Evolutionary conservation across 2,888 invertebrate genomes (phyloP).

Genomic region (Mayetiola destructor): DNA sequence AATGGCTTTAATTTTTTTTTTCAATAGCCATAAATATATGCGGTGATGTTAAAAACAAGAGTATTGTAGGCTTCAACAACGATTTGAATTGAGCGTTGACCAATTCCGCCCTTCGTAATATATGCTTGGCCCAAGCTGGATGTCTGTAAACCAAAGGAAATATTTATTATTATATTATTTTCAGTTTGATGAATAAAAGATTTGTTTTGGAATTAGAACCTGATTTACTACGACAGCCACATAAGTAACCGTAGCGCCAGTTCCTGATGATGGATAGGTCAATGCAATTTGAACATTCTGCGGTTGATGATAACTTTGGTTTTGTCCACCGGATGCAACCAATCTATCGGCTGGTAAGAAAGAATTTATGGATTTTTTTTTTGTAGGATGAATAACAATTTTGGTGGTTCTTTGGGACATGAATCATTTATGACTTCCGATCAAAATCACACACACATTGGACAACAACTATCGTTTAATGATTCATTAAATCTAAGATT

Average conservation of each 20-base stretch:
- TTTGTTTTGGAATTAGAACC: constrained; percentile 13
- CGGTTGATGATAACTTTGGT: constrained; percentile 17
- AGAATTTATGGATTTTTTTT: too few relatives aligned
- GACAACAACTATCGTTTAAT: too few relatives aligned
- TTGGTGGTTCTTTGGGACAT: too few relatives aligned
- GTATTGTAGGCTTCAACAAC: constrained; percentile 18
- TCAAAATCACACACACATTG: too few relatives aligned
- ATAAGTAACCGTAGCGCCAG: constrained; percentile 17
- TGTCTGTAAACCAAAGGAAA: constrained; percentile 16
- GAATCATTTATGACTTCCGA: too few relatives aligned
- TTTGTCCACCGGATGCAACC: constrained; percentile 16
- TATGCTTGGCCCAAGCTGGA: constrained; percentile 18
- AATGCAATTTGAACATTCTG: constrained; percentile 19
- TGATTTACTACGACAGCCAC: constrained; percentile 18
- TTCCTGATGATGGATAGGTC: constrained; percentile 18
- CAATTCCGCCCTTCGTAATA: constrained; percentile 18
- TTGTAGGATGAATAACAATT: too few relatives aligned
- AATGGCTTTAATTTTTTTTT: too few relatives aligned
- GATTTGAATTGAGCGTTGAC: constrained; percentile 18
- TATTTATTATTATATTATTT: neutral
- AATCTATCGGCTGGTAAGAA: constrained; percentile 17
- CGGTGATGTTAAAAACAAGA: constrained; percentile 16
- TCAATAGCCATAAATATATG: constrained; percentile 18
- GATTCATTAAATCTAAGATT: too few relatives aligned
- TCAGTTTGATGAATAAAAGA: neutral